phyloP scores from a whole-genome alignment of 23 tunicate species.

The Trididemnum nubilum region DNA sequence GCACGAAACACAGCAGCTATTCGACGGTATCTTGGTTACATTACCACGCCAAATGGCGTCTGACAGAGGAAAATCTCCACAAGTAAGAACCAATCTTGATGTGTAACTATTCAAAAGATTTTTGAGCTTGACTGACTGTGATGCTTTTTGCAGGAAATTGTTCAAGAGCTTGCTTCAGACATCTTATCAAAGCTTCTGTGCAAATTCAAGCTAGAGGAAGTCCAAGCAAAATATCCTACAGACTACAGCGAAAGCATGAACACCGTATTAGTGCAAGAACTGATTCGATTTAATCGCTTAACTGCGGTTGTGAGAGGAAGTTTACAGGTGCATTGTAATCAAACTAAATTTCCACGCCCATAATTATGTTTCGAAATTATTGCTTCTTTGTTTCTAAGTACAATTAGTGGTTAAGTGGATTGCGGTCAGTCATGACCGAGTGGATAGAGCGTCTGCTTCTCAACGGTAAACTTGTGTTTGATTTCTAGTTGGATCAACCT shows the following conservation, averaged over 20 bases:
- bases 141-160: conserved; percentile 55
- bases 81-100: conserved; percentile 12
- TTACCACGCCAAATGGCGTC: conserved; percentile 61
- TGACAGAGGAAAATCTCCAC: conserved; percentile 42
- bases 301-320: conserved; percentile 68
- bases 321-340: conserved; percentile 36
- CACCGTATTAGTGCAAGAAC: conserved; percentile 83
- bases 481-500: too few species aligned
- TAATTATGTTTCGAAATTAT: too few species aligned
- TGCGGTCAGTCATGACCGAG: too few species aligned
- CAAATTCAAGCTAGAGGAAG: conserved; percentile 64
- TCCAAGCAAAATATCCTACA: conserved; percentile 79
- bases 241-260: conserved; percentile 91
- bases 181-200: conserved; percentile 72
- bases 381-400: too few species aligned
- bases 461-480: too few species aligned
- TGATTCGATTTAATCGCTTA: conserved; percentile 71
- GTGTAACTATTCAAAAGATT: neutral
- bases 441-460: too few species aligned
- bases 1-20: conserved; percentile 89
- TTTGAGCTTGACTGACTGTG: neutral
- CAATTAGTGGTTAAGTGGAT: too few species aligned
- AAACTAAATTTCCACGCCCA: too few species aligned
- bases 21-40: conserved; percentile 82
- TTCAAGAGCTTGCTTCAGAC: conserved; percentile 77